A percentile compares a stretch with the other conserved stretches of the same genome.
Conservation (phyloP, 2,888 invertebrate genomes). For the Pediacus dermestoides region DNA sequence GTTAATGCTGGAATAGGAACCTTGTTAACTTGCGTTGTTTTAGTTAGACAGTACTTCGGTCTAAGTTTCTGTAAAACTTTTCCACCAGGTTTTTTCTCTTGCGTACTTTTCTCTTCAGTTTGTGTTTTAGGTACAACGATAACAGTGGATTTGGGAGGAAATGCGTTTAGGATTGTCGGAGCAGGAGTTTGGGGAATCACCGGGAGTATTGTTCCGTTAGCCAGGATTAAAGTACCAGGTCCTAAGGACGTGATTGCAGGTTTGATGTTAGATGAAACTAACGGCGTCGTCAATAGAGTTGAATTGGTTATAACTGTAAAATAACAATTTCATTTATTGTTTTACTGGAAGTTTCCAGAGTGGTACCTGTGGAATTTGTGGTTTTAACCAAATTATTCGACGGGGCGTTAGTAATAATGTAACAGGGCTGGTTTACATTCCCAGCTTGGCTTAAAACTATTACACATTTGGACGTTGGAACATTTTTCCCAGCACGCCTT, state of each 20-base stretch:
- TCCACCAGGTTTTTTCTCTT: slow-evolving; percentile 13
- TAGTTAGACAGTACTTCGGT: slow-evolving; percentile 38
- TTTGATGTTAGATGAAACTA: slow-evolving; percentile 37
- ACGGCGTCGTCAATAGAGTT: slow-evolving; percentile 34
- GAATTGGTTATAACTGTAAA: slow-evolving; percentile 39
- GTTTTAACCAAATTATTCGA: slow-evolving; percentile 16
- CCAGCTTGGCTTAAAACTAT: slow-evolving; percentile 29
- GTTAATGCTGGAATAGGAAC: slow-evolving; percentile 48
- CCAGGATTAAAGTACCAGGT: slow-evolving; percentile 46
- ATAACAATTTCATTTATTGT: not conserved
- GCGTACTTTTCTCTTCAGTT: too few species aligned
- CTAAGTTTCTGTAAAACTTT: slow-evolving; percentile 11
- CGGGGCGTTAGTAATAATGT: slow-evolving; percentile 28
- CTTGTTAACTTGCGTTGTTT: slow-evolving; percentile 48
- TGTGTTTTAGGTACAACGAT: slow-evolving; percentile 6
- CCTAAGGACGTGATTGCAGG: slow-evolving; percentile 36
- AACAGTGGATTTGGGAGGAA: slow-evolving; percentile 3
- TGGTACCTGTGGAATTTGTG: slow-evolving; percentile 21
- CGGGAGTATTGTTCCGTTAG: slow-evolving; percentile 45
- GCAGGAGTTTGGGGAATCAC: slow-evolving; percentile 37
- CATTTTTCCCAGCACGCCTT: slow-evolving; percentile 5
- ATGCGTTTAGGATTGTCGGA: slow-evolving; percentile 21
- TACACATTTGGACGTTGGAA: slow-evolving; percentile 24
- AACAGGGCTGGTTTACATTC: slow-evolving; percentile 27
- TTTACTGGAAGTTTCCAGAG: too few species aligned